phyloP scores from a whole-genome alignment of 1,140 invertebrate genomes.

The Nomia melanderi region DNA sequence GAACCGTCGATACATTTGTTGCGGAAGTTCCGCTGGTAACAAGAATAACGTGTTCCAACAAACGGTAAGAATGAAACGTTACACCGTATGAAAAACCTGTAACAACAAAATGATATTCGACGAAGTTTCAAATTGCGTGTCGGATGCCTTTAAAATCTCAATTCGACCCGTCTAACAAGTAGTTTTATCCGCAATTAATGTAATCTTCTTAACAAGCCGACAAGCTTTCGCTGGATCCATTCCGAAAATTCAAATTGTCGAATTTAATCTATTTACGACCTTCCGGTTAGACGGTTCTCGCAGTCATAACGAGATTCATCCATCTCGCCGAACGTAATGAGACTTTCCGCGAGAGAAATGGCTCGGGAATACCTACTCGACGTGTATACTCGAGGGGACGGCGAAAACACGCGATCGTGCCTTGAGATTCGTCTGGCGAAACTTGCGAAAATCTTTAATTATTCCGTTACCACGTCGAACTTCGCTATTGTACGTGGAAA shows the following conservation, averaged over 20 bases:
- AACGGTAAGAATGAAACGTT: not conserved
- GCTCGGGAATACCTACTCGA: slow-evolving; percentile 43
- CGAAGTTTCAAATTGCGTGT: not conserved
- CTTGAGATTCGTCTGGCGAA: not conserved
- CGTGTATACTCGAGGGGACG: slow-evolving; percentile 34
- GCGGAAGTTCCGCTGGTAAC: not conserved
- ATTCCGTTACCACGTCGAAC: not conserved
- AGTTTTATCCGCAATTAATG: not conserved
- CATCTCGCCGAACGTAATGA: slow-evolving; percentile 52
- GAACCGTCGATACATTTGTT: slow-evolving; percentile 1
- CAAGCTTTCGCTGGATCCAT: slow-evolving; percentile 5
- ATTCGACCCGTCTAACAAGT: too few relatives aligned
- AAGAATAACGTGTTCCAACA: not conserved
- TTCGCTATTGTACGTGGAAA: slow-evolving; percentile 1
- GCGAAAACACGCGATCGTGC: slow-evolving; percentile 32
- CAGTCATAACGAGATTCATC: slow-evolving; percentile 63
- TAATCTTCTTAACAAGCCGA: slow-evolving; percentile 13
- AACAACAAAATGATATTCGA: too few relatives aligned
- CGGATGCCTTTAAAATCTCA: not conserved
- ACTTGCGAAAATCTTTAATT: slow-evolving; percentile 32
- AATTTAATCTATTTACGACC: slow-evolving; percentile 48
- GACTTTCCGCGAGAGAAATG: slow-evolving; percentile 51
- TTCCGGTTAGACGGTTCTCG: slow-evolving; percentile 33
- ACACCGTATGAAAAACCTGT: not conserved
- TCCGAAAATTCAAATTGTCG: slow-evolving; percentile 33